phyloP scores from a whole-genome alignment of 2,797 vertebrate species.

The Microhierax caerulescens region DNA sequence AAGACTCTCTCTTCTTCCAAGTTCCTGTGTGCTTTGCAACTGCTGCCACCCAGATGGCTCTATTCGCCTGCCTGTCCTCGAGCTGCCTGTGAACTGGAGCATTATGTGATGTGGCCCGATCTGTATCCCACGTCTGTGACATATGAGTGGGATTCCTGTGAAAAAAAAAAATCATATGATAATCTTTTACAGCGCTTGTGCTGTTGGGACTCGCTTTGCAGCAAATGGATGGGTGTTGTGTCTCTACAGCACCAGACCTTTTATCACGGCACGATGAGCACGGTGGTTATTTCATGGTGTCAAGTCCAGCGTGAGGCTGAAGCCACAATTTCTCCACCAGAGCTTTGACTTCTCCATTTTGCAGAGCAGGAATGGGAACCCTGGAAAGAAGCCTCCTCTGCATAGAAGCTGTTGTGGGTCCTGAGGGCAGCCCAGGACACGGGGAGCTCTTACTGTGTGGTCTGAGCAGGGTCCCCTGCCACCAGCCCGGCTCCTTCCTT shows the following conservation, averaged over 20 bases:
- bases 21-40: background rate
- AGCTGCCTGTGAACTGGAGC: background rate
- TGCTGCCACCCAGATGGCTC: background rate
- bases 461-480: background rate
- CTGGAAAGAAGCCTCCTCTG: background rate
- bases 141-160: background rate
- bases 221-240: accelerated
- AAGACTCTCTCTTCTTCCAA: background rate
- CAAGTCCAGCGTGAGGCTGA: background rate
- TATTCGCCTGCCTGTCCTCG: background rate
- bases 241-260: background rate
- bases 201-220: accelerated
- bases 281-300: accelerated
- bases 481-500: background rate
- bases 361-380: background rate
- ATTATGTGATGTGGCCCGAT: background rate
- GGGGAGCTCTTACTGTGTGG: background rate
- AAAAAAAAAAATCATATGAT: accelerated
- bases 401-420: background rate
- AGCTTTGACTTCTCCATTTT: background rate
- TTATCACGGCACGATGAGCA: accelerated
- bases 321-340: background rate
- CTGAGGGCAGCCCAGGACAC: background rate
- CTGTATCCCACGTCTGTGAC: accelerated
- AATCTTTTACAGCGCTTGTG: background rate